phyloP scores from a whole-genome alignment of 2,797 vertebrate genomes.

The Rhadinocentrus ornatus region DNA sequence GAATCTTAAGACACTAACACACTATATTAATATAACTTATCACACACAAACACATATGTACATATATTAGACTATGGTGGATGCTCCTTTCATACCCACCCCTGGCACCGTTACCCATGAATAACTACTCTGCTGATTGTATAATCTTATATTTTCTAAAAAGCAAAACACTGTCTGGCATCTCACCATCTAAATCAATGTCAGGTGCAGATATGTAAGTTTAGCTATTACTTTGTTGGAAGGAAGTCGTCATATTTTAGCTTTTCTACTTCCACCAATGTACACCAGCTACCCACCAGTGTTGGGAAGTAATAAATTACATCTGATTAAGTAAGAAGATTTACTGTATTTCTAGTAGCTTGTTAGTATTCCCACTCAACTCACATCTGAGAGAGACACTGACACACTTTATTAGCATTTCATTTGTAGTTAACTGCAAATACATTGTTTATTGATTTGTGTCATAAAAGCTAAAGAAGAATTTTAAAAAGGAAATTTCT shows the following conservation, averaged over 20 bases:
- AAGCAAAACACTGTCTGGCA: too few relatives aligned
- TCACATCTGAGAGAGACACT: not conserved
- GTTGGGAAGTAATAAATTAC: not conserved
- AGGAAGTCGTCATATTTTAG: not conserved
- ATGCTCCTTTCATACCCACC: not conserved
- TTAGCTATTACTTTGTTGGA: not conserved
- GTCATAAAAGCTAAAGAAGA: not conserved
- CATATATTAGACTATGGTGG: too few relatives aligned
- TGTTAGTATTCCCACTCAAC: not conserved
- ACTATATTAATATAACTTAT: too few relatives aligned
- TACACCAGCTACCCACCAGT: not conserved
- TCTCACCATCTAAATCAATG: not conserved
- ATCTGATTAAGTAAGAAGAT: not conserved
- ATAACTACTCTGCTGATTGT: not conserved
- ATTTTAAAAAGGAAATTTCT: not conserved
- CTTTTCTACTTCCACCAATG: not conserved
- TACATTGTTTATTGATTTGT: not conserved
- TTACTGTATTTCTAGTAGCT: not conserved
- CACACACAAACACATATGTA: too few relatives aligned
- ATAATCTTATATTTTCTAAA: too few relatives aligned
- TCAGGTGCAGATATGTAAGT: constrained; percentile 1
- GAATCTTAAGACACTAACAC: too few relatives aligned
- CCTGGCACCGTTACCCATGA: not conserved
- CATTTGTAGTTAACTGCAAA: not conserved
- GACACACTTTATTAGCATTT: not conserved